Conservation (phyloP, 2,797 vertebrate species). For the Sebastes matsubarae region DNA sequence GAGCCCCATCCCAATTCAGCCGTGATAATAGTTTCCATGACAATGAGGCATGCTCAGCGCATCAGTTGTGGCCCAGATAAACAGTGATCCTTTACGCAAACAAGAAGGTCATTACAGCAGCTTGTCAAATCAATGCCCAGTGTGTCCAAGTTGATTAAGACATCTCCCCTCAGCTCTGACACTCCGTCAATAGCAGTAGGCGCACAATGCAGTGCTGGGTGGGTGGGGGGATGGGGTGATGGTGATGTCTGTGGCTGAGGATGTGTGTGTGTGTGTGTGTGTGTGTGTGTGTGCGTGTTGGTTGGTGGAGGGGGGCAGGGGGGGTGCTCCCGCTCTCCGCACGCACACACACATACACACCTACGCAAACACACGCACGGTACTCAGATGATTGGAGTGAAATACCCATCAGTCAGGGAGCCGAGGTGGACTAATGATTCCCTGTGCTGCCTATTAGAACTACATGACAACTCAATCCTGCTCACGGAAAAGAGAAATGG, state of each 20-base stretch:
- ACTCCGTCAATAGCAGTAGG: constrained; percentile 93
- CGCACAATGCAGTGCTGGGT: constrained; percentile 77
- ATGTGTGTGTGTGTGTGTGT: background rate
- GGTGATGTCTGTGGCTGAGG: constrained; percentile 14
- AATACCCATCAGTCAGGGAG: constrained; percentile 98
- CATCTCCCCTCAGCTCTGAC: constrained; percentile 95
- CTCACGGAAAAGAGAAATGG: constrained; percentile 80
- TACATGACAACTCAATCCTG: constrained; percentile 99
- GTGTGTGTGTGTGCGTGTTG: constrained; percentile 10
- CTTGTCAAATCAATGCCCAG: constrained; percentile 99
- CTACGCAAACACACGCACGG: constrained; percentile 54
- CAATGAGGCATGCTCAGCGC: constrained; percentile 86
- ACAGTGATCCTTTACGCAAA: constrained; percentile 99
- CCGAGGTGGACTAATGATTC: constrained; percentile 98
- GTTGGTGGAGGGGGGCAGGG: background rate
- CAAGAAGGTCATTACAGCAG: constrained; percentile 99
- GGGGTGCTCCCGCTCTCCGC: background rate
- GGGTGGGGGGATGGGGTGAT: constrained; percentile 15
- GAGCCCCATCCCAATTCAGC: constrained; percentile 57
- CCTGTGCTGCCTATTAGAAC: constrained; percentile 98
- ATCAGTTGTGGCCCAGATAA: constrained; percentile 90
- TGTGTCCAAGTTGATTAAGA: constrained; percentile 99
- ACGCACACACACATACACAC: constrained; percentile 48
- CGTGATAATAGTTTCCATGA: constrained; percentile 96
- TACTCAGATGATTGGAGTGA: constrained; percentile 98